phyloP scores from a whole-genome alignment of 2,113 vertebrate genomes.

The Hemiscyllium ocellatum region DNA sequence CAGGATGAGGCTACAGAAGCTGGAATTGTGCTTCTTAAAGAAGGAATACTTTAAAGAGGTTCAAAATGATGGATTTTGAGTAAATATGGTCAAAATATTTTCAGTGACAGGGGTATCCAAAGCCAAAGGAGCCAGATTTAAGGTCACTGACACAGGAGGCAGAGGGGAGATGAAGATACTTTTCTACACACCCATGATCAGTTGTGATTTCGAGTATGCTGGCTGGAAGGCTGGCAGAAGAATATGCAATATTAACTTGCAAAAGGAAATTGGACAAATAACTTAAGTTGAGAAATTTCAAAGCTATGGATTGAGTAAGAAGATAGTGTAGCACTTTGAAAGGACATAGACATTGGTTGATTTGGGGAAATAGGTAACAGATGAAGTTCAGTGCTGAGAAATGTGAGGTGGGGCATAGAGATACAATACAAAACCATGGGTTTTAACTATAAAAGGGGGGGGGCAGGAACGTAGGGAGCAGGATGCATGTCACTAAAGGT shows the following conservation, averaged over 20 bases:
- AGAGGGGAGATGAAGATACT: neutral
- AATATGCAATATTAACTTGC: neutral
- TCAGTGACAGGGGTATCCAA: neutral
- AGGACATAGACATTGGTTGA: too few relatives aligned
- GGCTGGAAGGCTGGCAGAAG: neutral
- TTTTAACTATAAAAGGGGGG: too few relatives aligned
- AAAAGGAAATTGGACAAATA: neutral
- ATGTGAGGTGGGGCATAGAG: too few relatives aligned
- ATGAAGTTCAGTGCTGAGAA: too few relatives aligned
- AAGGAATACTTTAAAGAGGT: neutral
- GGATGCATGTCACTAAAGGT: too few relatives aligned
- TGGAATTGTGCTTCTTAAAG: neutral
- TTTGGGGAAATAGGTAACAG: too few relatives aligned
- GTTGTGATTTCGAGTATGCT: neutral
- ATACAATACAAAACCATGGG: too few relatives aligned
- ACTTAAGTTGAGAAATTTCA: neutral
- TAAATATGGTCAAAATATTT: neutral
- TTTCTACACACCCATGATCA: neutral
- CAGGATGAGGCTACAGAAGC: neutral
- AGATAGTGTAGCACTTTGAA: too few relatives aligned
- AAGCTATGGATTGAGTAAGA: neutral
- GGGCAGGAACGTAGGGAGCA: too few relatives aligned
- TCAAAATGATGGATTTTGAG: neutral
- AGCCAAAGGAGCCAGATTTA: neutral
- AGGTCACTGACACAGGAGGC: neutral